These are phyloP conservation scores for Apogon talboti DNA, from an alignment of 2,797 vertebrate species.

Conservation along the genomic window DNA sequence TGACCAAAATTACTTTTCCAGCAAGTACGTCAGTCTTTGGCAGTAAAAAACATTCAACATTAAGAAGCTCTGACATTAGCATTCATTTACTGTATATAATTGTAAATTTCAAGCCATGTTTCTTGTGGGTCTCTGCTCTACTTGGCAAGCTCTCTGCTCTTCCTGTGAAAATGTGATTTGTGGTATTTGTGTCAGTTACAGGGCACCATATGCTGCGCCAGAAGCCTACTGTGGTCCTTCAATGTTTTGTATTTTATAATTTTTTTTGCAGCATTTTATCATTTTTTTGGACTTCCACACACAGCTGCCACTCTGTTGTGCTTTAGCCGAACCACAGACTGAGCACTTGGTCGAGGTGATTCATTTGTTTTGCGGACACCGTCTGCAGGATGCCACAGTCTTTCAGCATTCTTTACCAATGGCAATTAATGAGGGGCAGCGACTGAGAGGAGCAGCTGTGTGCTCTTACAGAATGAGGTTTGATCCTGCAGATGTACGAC, in stretches of 20 bases:
- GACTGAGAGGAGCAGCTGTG: slow-evolving; percentile 28
- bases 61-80: background rate
- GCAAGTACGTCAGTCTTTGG: too few relatives aligned
- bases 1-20: too few relatives aligned
- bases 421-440: slow-evolving; percentile 8
- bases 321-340: slow-evolving; percentile 24
- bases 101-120: slow-evolving; percentile 5
- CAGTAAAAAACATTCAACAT: background rate
- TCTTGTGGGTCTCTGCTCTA: slow-evolving; percentile 3
- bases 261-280: slow-evolving; percentile 18
- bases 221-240: slow-evolving; percentile 34
- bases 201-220: slow-evolving; percentile 61
- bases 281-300: slow-evolving; percentile 8
- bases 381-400: slow-evolving; percentile 21
- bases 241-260: slow-evolving; percentile 15
- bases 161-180: slow-evolving; percentile 37
- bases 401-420: slow-evolving; percentile 18
- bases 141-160: slow-evolving; percentile 22
- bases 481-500: background rate
- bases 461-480: slow-evolving; percentile 9
- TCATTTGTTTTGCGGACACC: slow-evolving; percentile 51
- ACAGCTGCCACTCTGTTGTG: background rate
- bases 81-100: background rate
- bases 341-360: slow-evolving; percentile 40
- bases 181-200: slow-evolving; percentile 51